Percentiles rank a stretch among this genome's conserved stretches.
phyloP scores from a whole-genome alignment of 2,113 vertebrate genomes.

The Raja brachyura region DNA sequence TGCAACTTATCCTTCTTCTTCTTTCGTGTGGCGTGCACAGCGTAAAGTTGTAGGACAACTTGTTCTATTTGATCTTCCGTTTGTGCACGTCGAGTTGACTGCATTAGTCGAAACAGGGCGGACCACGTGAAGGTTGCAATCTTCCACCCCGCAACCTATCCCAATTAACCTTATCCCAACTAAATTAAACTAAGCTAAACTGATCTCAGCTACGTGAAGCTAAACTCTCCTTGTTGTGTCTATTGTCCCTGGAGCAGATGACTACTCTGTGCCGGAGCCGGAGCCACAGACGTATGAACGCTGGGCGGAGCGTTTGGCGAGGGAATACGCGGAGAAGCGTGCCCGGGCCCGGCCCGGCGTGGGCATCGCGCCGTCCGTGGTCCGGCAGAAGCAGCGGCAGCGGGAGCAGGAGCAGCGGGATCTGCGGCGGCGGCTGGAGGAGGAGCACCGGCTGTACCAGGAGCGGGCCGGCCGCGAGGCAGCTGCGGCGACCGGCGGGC shows the following conservation, averaged over 20 bases:
- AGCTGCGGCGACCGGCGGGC: not conserved
- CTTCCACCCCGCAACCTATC: too few relatives aligned
- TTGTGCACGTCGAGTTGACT: too few relatives aligned
- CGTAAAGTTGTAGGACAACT: too few relatives aligned
- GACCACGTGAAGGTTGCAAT: too few relatives aligned
- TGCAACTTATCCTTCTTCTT: too few relatives aligned
- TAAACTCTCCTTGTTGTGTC: not conserved
- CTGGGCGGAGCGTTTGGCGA: conserved; percentile 70
- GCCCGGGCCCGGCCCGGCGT: conserved; percentile 34
- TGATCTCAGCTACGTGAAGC: too few relatives aligned
- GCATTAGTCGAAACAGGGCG: too few relatives aligned
- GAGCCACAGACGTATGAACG: conserved; percentile 67
- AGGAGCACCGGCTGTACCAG: conserved; percentile 43
- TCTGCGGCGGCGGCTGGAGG: conserved; percentile 43
- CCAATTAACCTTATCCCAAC: too few relatives aligned
- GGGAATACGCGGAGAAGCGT: conserved; percentile 59
- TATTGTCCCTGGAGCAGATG: conserved; percentile 49
- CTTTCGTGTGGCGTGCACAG: too few relatives aligned
- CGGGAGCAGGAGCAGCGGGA: conserved; percentile 37
- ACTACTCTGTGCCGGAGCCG: conserved; percentile 53
- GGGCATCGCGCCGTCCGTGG: conserved; percentile 40
- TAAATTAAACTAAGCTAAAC: too few relatives aligned
- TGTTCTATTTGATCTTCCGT: too few relatives aligned
- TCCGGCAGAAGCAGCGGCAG: conserved; percentile 42
- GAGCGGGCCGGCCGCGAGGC: conserved; percentile 39